phyloP scores from a whole-genome alignment of 2,113 vertebrate genomes.

The Antennarius striatus region DNA sequence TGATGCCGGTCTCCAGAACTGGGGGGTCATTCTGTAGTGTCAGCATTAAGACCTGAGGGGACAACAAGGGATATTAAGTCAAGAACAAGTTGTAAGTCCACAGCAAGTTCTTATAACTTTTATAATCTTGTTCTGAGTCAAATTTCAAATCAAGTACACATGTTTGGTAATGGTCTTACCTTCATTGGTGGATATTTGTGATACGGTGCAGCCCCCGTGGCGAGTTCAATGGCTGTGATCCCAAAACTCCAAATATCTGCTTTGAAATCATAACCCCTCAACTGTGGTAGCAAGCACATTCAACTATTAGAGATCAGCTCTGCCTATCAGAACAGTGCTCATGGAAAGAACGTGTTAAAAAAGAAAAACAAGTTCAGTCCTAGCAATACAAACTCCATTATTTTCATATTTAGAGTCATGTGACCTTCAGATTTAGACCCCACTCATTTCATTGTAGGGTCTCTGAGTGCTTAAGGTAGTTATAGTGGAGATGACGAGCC shows the following conservation, averaged over 20 bases:
- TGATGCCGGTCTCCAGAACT: conserved; percentile 91
- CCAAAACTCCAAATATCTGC: conserved; percentile 99
- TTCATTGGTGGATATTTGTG: conserved; percentile 99
- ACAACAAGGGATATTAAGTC: conserved; percentile 11
- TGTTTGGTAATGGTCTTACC: conserved; percentile 65
- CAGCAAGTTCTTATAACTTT: background rate
- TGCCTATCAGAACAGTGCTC: background rate
- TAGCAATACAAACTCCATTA: background rate
- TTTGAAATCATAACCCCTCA: conserved; percentile 98
- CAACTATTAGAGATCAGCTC: background rate
- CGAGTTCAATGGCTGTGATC: conserved; percentile 97
- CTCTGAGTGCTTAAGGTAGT: no score
- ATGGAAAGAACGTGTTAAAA: background rate
- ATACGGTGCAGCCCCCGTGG: conserved; percentile 95
- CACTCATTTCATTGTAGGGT: no score
- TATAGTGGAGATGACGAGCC: no score
- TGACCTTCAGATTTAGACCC: background rate
- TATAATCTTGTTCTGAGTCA: background rate
- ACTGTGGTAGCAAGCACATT: conserved; percentile 75
- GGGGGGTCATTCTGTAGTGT: conserved; percentile 98
- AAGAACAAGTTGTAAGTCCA: background rate
- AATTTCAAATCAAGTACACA: no score
- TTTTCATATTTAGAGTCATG: background rate
- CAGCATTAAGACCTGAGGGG: conserved; percentile 93
- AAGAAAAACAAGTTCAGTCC: background rate